phyloP scores from a whole-genome alignment of 2,113 vertebrate species.

The Heteronetta atricapilla region DNA sequence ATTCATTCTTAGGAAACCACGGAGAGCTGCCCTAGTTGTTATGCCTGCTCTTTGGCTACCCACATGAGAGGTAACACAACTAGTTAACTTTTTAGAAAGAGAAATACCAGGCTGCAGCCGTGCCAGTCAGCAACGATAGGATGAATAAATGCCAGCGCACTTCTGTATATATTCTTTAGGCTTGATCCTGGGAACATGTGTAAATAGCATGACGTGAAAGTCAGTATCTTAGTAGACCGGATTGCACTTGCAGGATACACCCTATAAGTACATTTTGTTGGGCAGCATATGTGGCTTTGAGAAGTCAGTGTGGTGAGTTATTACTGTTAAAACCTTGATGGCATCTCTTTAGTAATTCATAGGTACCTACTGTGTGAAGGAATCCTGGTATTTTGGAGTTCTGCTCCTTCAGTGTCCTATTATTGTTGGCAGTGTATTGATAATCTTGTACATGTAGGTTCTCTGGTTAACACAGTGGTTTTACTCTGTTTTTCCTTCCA shows the following conservation, averaged over 20 bases:
- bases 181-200: background rate
- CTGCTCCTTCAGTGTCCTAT: background rate
- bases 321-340: background rate
- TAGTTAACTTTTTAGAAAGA: background rate
- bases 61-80: background rate
- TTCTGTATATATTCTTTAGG: background rate
- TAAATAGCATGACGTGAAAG: background rate
- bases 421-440: background rate
- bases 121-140: rapidly evolving
- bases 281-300: background rate
- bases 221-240: background rate
- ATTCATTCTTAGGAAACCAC: background rate
- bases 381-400: background rate
- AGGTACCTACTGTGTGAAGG: background rate
- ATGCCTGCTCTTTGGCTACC: background rate
- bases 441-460: background rate
- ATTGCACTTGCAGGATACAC: background rate
- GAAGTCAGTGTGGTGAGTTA: background rate
- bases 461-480: background rate
- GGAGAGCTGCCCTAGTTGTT: background rate
- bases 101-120: background rate
- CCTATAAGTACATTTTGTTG: constrained; percentile 36
- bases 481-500: constrained; percentile 8
- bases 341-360: background rate
- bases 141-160: background rate